Conservation (phyloP, 1,140 invertebrate species). For the Drosophila subpulchrella region DNA sequence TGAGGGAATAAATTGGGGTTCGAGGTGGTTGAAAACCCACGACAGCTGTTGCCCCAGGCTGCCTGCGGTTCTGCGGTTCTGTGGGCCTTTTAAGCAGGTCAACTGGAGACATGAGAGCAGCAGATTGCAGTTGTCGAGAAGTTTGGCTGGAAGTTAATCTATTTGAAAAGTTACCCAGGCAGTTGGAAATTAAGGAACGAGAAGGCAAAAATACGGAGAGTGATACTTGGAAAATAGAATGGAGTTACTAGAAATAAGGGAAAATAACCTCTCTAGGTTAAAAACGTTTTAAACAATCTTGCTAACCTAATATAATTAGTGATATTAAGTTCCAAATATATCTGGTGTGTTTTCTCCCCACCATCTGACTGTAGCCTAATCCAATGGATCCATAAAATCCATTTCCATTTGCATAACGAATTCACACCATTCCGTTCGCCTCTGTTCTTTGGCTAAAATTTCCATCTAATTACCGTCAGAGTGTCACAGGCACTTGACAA, state of each 20-base stretch:
- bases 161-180: conserved; percentile 40
- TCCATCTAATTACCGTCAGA: conserved; percentile 55
- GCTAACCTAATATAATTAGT: background rate
- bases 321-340: background rate
- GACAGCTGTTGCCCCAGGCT: conserved; percentile 51
- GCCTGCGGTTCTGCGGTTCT: conserved; percentile 43
- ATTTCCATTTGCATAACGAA: conserved; percentile 37
- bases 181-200: conserved; percentile 32
- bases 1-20: background rate
- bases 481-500: conserved; percentile 55
- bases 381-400: conserved; percentile 17
- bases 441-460: conserved; percentile 32
- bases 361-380: background rate
- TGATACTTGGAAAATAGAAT: background rate
- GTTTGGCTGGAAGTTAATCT: conserved; percentile 55
- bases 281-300: background rate
- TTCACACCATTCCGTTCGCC: conserved; percentile 2
- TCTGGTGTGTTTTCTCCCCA: background rate
- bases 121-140: conserved; percentile 50
- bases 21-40: conserved; percentile 28
- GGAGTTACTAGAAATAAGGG: background rate
- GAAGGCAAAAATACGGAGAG: conserved; percentile 4
- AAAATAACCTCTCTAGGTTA: background rate
- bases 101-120: conserved; percentile 47
- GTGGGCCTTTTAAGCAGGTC: conserved; percentile 55